phyloP scores from a whole-genome alignment of 2,797 vertebrate species.

The Crenuchus spilurus region DNA sequence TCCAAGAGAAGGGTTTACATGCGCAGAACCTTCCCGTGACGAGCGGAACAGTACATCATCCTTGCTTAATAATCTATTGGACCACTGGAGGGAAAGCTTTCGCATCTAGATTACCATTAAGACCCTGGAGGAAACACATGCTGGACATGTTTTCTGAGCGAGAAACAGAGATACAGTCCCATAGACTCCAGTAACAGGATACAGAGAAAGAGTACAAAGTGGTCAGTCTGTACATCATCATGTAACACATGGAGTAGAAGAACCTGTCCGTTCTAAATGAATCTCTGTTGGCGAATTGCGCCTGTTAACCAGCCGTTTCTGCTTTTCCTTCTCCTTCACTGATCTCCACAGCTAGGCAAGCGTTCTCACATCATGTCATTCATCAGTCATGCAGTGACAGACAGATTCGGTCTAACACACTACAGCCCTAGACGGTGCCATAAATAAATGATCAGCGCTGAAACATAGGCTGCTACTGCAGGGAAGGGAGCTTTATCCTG shows the following conservation, averaged over 20 bases:
- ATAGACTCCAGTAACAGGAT: neutral
- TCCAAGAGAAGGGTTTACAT: neutral
- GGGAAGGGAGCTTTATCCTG: neutral
- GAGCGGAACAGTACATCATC: neutral
- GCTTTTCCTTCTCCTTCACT: neutral
- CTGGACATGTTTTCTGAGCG: neutral
- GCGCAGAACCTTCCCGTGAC: neutral
- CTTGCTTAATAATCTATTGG: neutral
- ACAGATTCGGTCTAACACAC: neutral
- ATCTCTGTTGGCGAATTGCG: neutral
- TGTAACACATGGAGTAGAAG: conserved; percentile 16
- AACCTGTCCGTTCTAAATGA: neutral
- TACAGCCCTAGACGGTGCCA: neutral
- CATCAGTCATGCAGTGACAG: conserved; percentile 9
- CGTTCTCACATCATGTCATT: conserved; percentile 4
- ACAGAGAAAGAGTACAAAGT: neutral
- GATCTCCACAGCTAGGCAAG: neutral
- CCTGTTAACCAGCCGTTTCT: neutral
- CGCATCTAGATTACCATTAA: neutral
- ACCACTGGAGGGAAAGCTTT: neutral
- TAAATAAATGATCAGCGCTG: conserved; percentile 5
- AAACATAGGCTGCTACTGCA: neutral
- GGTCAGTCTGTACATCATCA: conserved; percentile 36
- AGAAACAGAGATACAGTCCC: neutral
- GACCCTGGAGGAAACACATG: neutral